Evolutionary conservation across 2,888 invertebrate genomes (phyloP), one percentile per base, ranked within the genome.

Genomic region (Tetramorium bicarinatum): DNA sequence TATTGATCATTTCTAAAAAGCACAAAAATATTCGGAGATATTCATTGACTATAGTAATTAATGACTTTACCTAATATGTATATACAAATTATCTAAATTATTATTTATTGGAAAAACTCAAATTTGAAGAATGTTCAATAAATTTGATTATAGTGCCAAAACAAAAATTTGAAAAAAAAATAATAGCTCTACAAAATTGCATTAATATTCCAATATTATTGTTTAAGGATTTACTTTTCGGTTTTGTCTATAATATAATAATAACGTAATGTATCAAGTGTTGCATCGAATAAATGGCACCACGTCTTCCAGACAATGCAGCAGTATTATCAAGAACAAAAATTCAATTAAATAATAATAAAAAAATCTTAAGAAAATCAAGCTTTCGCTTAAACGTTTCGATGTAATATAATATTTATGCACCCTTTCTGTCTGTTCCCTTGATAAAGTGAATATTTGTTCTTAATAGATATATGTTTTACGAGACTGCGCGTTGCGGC

Each of bases 401-500:
- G 15, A 21, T 15, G 3, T 13, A 21, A 54, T 2, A 8, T 41
- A 25, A 9, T 3, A 59, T 72, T 8, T 6, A 29, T 47, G 15
- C 9, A 61, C 1, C 21, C 11, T 1, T 3, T 11, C 6, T n/a
- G 6, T n/a, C n/a, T n/a, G 3, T 77, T 69, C 7, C 18, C 9
- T 25, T 54, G 9, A 15, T 47, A 52, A 52, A 52, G 15, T n/a
- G 11, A 67, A 52, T 34, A 75, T 64, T 64, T 21, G 21, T 64
- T 41, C n/a, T 54, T 52, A 41, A 52, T 34, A 34, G 34, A 34
- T 71, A 15, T 15, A 41, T 52, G 52, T 54, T 77, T 77, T 41
- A 62, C 52, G 29, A 59, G 25, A 59, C 83, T 29, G 59, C 54
- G 21, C 54, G 21, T 76, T 59, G 52, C 25, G 52, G 71, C 67